Base-by-base conservation (phyloP, 2,888 invertebrate genomes). In the Phasia obesa region DNA sequence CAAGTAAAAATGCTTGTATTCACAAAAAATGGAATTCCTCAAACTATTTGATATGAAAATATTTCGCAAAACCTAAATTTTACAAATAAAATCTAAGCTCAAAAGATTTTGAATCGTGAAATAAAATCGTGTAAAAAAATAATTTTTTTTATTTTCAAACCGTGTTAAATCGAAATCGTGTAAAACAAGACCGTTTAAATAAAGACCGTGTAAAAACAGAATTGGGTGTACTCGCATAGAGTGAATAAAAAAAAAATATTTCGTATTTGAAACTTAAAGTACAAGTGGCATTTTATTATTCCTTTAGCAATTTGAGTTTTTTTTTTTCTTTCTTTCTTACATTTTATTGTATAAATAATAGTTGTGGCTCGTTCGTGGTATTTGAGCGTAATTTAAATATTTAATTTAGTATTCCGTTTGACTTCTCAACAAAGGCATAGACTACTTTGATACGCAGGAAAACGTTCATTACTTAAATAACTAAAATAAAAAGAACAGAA, bases 391-490 rank as follows among this genome's bases (percentile, higher is more conserved):
- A 79, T 79, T 79, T 73, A 57, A 79, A 79, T 71, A 79, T 73
- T 79, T 60, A 49, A 79, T 79, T 73, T 65, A 60, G 65, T 73
- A 79, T 79, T 79, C 78, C 42, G 65, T 79, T 71, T 73, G 65
- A 73, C 71, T 79, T 73, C 17, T 65, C 51, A n/a, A n/a, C 1
- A 35, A 11, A n/a, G 4, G 11, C 42, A 42, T 5, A 11, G 42
- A 42, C 2, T 42, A 42, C n/a, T 35, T 35, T 35, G 42, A 42
- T 42, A 55, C 55, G 35, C 0, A 35, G 19, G 19, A 19, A 57
- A 7, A 35, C 35, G 17, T 13, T 23, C 57, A 49, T 55, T 55
- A 55, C 19, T 19, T 23, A 76, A 67, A 76, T 60, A 76, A 67
- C 53, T 76, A 51, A 57, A 38, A 65, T n/a, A 59, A 42, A 42